Base-by-base conservation (phyloP, 2,113 vertebrate genomes). In the Capreolus pygargus region DNA sequence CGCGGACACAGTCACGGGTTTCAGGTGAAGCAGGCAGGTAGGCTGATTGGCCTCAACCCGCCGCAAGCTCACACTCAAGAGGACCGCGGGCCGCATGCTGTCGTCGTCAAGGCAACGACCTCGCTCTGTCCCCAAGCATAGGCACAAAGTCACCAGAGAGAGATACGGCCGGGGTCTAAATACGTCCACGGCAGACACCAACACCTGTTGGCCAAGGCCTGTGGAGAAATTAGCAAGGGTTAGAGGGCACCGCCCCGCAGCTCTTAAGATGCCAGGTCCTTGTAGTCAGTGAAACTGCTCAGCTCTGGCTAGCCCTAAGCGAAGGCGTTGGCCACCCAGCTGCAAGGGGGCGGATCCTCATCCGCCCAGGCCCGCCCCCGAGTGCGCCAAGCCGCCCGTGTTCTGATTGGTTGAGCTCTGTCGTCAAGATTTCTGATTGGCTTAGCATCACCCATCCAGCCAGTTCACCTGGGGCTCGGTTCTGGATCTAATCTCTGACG, bases 31-130 rank as follows among this genome's bases (percentile, higher is more conserved):
- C 55, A 8, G 60, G 58, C 82, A 50, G 39, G 60, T 81, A 81
- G 85, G 92, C 95, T 43, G 90, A 57, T 0, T 10, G 84, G 95
- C 92, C 83, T 84, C 90, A 7, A 95, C 94, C 95, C 5, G 67
- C 94, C n/a, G 14, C 90, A 86, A 95, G 64, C 74, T 90, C 82
- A 3, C 81, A 25, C 95, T 39, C 64, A 0, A 9, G 16, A 60
- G 90, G 67, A 86, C 94, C 82, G 28, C 76, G 6, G 95, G 89
- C 92, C 64, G 88, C 98, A 97, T 97, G 93, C 98, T 97, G 97
- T 23, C 81, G 96, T 97, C 86, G 98, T 97, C 98, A 97, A 94
- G 97, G 98, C 94, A 98, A 98, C 98, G 95, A 81, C 97, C 96
- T 95, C 95, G 76, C 94, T 92, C 95, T 2, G 82, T 84, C 91